Evolutionary conservation across 2,888 invertebrate genomes (phyloP).

Genomic region (Itoplectis maculator): DNA sequence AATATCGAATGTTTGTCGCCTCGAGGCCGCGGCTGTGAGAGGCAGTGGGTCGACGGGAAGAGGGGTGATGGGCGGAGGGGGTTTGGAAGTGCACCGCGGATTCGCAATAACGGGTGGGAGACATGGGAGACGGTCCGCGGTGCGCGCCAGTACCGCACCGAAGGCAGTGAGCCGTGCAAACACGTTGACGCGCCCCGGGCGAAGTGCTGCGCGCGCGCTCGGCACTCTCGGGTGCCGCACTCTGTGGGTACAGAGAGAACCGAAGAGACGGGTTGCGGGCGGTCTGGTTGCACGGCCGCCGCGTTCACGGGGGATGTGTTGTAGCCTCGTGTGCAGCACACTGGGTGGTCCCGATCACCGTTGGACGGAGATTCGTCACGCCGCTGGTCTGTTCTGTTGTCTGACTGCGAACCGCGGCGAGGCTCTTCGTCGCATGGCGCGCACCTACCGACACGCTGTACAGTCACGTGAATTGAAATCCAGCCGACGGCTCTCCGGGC

Average conservation of each 20-base stretch:
- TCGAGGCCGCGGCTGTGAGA: neutral
- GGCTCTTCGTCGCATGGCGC: slow-evolving; percentile 24
- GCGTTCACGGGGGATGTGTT: no score
- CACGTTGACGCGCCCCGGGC: slow-evolving; percentile 19
- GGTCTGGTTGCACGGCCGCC: neutral
- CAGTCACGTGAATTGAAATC: slow-evolving; percentile 61
- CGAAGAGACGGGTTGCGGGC: neutral
- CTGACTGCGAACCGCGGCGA: slow-evolving; percentile 34
- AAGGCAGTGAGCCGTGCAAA: slow-evolving; percentile 29
- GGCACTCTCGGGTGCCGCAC: no score
- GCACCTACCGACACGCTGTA: slow-evolving; percentile 34
- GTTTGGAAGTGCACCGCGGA: neutral
- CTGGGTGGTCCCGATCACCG: slow-evolving; percentile 40
- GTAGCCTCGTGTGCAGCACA: neutral
- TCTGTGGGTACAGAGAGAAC: neutral
- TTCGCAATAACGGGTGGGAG: slow-evolving; percentile 18
- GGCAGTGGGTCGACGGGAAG: no score
- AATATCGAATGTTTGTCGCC: slow-evolving; percentile 20
- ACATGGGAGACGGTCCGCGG: no score
- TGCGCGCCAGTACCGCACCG: neutral
- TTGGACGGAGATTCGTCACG: slow-evolving; percentile 62
- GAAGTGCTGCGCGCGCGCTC: no score
- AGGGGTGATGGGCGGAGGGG: neutral
- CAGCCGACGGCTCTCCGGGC: slow-evolving; percentile 42
- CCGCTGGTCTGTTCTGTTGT: slow-evolving; percentile 54